phyloP scores from a whole-genome alignment of 2,797 vertebrate genomes.

The Rhinophrynus dorsalis region DNA sequence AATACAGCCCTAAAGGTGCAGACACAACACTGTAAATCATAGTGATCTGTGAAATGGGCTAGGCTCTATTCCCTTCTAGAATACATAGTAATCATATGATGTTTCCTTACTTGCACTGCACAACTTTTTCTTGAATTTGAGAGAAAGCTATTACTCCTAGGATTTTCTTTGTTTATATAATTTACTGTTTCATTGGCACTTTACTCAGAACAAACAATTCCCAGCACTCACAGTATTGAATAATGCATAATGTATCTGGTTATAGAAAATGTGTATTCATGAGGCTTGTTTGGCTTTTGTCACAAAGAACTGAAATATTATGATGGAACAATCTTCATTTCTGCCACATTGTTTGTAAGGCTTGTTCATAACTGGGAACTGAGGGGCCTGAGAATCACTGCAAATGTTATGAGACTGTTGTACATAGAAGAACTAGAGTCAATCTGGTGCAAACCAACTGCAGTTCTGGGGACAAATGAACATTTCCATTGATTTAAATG shows the following conservation, averaged over 20 bases:
- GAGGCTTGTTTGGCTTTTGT: slow-evolving; percentile 73
- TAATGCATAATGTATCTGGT: slow-evolving; percentile 75
- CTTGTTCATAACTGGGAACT: slow-evolving; percentile 68
- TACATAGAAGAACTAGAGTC: too few relatives aligned
- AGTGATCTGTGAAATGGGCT: background rate
- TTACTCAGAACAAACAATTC: slow-evolving; percentile 66
- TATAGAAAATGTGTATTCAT: slow-evolving; percentile 74
- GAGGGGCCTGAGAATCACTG: slow-evolving; percentile 60
- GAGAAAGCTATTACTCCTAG: slow-evolving; percentile 50
- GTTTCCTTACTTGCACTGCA: slow-evolving; percentile 19
- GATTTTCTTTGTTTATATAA: slow-evolving; percentile 68
- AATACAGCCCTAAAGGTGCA: too few relatives aligned
- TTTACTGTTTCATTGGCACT: slow-evolving; percentile 67
- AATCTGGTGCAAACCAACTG: too few relatives aligned
- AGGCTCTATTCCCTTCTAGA: background rate
- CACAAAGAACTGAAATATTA: slow-evolving; percentile 77
- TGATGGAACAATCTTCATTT: slow-evolving; percentile 76
- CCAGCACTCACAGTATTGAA: slow-evolving; percentile 63
- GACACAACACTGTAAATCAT: background rate
- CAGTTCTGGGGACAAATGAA: too few relatives aligned
- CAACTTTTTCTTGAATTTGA: slow-evolving; percentile 42
- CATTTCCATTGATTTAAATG: too few relatives aligned
- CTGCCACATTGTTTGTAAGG: slow-evolving; percentile 75
- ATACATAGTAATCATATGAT: slow-evolving; percentile 20
- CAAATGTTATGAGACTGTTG: slow-evolving; percentile 6